Conservation (phyloP, 2,113 vertebrate genomes). For the Microtus richardsoni region DNA sequence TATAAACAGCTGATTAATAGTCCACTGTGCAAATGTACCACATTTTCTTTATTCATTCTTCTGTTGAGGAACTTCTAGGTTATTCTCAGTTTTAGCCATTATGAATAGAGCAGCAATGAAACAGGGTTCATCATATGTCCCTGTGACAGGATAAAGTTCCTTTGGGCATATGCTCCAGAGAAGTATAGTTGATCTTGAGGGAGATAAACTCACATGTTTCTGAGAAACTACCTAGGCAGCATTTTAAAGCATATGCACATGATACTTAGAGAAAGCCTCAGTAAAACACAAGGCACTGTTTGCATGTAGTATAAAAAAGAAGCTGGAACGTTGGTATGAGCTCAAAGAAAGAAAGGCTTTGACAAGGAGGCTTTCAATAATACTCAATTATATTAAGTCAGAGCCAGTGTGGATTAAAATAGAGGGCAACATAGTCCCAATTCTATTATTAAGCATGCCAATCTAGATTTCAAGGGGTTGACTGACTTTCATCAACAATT, state of each 20-base stretch:
- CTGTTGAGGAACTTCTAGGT: background rate
- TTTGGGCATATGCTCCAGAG: background rate
- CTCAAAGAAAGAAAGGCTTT: background rate
- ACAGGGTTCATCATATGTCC: background rate
- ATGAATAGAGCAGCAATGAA: background rate
- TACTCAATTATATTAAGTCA: conserved; percentile 6
- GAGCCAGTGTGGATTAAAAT: background rate
- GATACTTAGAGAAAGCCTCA: background rate
- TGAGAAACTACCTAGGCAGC: background rate
- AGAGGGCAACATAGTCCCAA: background rate
- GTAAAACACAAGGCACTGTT: background rate
- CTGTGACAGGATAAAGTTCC: background rate
- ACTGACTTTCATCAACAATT: conserved; percentile 13
- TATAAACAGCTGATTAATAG: background rate
- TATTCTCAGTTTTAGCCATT: background rate
- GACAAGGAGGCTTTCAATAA: background rate
- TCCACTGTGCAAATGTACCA: background rate
- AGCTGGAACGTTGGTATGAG: background rate
- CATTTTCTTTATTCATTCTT: background rate
- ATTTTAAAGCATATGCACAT: background rate
- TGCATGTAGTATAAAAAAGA: background rate
- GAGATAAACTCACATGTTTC: background rate
- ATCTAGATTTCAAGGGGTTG: background rate
- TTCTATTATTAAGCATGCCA: background rate
- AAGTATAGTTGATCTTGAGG: background rate